These are phyloP conservation scores for Pagrus major DNA, from an alignment of 2,113 vertebrate species.

Conservation along the genomic window DNA sequence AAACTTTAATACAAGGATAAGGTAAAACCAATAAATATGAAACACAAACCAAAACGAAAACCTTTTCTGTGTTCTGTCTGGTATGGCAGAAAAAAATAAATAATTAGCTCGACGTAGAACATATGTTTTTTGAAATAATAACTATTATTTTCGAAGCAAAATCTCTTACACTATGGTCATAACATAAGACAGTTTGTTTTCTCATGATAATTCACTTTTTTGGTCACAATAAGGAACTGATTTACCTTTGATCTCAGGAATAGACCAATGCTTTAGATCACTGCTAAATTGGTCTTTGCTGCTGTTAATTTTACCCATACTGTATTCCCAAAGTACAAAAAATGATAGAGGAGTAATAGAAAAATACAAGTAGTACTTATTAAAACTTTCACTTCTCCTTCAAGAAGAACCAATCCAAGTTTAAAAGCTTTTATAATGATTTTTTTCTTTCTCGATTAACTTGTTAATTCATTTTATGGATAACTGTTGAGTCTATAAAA, in stretches of 20 bases:
- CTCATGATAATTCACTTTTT: neutral
- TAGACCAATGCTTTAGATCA: neutral
- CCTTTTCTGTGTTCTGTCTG: neutral
- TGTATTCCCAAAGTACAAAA: neutral
- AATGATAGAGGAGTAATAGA: neutral
- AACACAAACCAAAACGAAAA: neutral
- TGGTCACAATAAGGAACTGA: neutral
- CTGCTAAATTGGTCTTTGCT: neutral
- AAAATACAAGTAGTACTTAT: neutral
- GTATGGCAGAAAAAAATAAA: neutral
- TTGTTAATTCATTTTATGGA: neutral
- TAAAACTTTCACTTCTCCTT: neutral
- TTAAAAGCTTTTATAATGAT: no score
- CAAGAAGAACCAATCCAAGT: neutral
- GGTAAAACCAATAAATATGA: slow-evolving; percentile 37
- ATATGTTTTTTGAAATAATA: neutral
- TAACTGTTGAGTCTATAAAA: neutral
- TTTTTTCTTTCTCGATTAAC: neutral
- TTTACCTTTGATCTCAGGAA: neutral
- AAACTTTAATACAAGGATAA: slow-evolving; percentile 8
- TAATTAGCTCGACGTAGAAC: neutral
- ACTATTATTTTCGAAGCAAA: neutral
- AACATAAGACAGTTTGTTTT: neutral
- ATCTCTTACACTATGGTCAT: neutral
- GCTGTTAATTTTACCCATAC: neutral